A percentile compares a stretch with the other conserved stretches of the same genome.
Evolutionary conservation across 2,888 invertebrate genomes (phyloP).

Genomic region (Cenopis cana): DNA sequence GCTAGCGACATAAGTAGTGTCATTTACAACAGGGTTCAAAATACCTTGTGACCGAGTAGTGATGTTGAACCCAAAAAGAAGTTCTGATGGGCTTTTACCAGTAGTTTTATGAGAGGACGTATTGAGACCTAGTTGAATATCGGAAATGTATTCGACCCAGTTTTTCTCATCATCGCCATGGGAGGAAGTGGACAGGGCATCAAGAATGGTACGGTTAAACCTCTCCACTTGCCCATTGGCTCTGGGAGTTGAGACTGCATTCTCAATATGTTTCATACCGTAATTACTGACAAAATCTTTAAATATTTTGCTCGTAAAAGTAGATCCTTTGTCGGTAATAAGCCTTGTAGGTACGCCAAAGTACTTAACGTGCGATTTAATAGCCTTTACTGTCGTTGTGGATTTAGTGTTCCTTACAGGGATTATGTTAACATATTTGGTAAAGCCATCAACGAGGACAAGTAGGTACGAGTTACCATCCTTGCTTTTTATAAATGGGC

Average conservation of each 20-base stretch:
- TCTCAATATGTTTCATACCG: constrained; percentile 46
- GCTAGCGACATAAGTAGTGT: constrained; percentile 8
- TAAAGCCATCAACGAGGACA: constrained; percentile 32
- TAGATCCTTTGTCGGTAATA: constrained; percentile 10
- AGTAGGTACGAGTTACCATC: constrained; percentile 46
- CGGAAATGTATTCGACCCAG: constrained; percentile 36
- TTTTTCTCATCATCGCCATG: constrained; percentile 23
- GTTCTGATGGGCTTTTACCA: constrained; percentile 32
- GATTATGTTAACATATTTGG: constrained; percentile 46
- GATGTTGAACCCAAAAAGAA: constrained; percentile 28
- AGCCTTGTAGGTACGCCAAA: not conserved
- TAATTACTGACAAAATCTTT: constrained; percentile 14
- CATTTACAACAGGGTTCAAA: not conserved
- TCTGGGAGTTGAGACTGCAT: constrained; percentile 38
- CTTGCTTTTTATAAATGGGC: constrained; percentile 27
- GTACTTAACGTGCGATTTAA: constrained; percentile 20
- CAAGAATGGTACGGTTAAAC: constrained; percentile 22
- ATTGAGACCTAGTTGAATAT: constrained; percentile 39
- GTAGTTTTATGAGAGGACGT: constrained; percentile 15
- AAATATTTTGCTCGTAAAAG: constrained; percentile 26
- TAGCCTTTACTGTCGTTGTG: constrained; percentile 36
- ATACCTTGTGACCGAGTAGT: not conserved
- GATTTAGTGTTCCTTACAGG: constrained; percentile 48
- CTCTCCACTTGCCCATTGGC: constrained; percentile 39
- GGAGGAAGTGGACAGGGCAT: constrained; percentile 1